Evolutionary conservation across 35 echinoderm and acorn worm species (phyloP).

Genomic region (Lytechinus pictus): DNA sequence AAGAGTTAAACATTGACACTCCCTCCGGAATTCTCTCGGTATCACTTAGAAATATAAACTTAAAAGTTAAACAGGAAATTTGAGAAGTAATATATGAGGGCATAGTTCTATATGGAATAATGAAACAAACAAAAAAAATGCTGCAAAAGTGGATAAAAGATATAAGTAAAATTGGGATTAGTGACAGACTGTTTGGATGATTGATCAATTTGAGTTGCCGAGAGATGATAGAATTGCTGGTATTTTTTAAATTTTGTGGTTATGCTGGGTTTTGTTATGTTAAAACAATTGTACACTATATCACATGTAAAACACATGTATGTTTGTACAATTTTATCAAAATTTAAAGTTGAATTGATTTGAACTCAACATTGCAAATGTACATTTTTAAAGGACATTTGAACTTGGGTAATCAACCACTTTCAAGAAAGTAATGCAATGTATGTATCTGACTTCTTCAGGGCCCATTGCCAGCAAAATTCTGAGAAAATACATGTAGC

Average conservation of each 20-base stretch:
- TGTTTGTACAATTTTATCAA: no score
- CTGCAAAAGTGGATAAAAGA: not conserved
- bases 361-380: no score
- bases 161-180: not conserved
- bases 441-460: no score
- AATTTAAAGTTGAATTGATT: no score
- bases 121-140: not conserved
- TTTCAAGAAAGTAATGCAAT: no score
- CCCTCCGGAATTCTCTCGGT: not conserved
- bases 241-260: not conserved
- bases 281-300: not conserved
- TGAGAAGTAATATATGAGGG: not conserved
- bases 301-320: no score
- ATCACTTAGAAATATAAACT: not conserved
- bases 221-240: not conserved
- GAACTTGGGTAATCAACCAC: no score
- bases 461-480: no score
- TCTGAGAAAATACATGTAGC: no score
- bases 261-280: not conserved
- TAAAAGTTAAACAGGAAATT: not conserved
- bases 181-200: not conserved
- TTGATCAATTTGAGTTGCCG: not conserved
- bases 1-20: not conserved
- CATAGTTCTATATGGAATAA: not conserved
- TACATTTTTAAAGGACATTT: no score